Evolutionary conservation across 2,888 invertebrate species (phyloP).

Genomic region (Scaptomyza flava): DNA sequence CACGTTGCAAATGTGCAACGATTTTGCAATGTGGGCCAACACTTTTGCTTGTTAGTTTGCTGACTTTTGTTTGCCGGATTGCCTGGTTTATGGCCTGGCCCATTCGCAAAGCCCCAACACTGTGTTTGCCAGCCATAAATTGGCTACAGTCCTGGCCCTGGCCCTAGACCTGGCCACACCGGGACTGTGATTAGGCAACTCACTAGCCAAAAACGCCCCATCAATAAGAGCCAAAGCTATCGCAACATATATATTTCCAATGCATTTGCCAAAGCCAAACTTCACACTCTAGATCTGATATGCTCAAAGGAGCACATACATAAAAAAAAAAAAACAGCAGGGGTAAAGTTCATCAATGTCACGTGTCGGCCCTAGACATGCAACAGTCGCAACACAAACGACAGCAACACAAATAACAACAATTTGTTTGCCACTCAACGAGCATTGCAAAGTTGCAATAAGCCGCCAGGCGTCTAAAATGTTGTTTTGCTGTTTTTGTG

Average conservation of each 20-base stretch:
- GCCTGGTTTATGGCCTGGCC: conserved; percentile 51
- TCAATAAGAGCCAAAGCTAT: conserved; percentile 42
- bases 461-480: conserved; percentile 47
- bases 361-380: conserved; percentile 54
- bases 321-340: background rate
- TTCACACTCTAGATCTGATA: conserved; percentile 4
- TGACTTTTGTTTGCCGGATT: conserved; percentile 46
- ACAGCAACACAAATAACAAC: conserved; percentile 41
- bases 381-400: conserved; percentile 30
- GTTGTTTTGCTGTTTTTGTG: conserved; percentile 18
- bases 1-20: conserved; percentile 46
- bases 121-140: conserved; percentile 68
- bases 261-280: conserved; percentile 25
- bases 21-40: conserved; percentile 53
- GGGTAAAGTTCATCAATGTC: conserved; percentile 77
- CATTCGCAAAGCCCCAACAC: conserved; percentile 30
- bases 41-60: conserved; percentile 70
- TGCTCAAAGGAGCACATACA: conserved; percentile 32
- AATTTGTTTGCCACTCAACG: conserved; percentile 69
- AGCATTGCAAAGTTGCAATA: conserved; percentile 59
- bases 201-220: conserved; percentile 49
- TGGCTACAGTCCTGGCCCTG: conserved; percentile 9
- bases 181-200: conserved; percentile 70
- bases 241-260: conserved; percentile 47
- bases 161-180: background rate